These are phyloP conservation scores for Sebastes diploproa DNA, from an alignment of 2,797 vertebrate species.

Conservation along the genomic window DNA sequence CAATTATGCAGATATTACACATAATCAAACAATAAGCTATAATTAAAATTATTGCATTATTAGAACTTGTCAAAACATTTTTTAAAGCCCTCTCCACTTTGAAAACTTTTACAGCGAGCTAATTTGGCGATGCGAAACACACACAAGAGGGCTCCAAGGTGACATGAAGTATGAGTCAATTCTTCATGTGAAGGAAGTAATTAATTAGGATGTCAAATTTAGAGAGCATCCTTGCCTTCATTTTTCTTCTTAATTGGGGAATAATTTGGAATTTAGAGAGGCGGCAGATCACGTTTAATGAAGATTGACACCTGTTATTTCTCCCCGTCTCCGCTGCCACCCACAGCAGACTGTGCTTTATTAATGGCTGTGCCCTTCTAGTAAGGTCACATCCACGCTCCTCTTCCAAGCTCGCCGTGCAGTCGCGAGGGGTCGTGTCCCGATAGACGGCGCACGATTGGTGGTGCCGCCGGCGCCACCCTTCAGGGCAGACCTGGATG, in stretches of 20 bases:
- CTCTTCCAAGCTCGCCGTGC: conserved; percentile 21
- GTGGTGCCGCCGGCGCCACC: conserved; percentile 39
- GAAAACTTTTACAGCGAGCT: conserved; percentile 38
- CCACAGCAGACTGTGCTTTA: conserved; percentile 52
- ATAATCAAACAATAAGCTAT: conserved; percentile 3
- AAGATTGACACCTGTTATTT: conserved; percentile 85
- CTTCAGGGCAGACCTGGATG: conserved; percentile 54
- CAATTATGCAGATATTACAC: conserved; percentile 2
- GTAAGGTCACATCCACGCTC: conserved; percentile 61
- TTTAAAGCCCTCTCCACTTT: not conserved
- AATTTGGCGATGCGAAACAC: conserved; percentile 59
- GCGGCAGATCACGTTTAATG: conserved; percentile 78
- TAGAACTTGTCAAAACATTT: conserved; percentile 12
- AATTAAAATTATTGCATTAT: conserved; percentile 8
- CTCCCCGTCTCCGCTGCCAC: conserved; percentile 42
- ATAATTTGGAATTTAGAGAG: conserved; percentile 83
- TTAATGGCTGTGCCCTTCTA: conserved; percentile 68
- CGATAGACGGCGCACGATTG: conserved; percentile 30
- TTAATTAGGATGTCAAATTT: conserved; percentile 84
- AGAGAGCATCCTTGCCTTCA: conserved; percentile 75
- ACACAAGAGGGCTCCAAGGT: conserved; percentile 73
- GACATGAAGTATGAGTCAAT: conserved; percentile 75
- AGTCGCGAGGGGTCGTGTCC: conserved; percentile 51
- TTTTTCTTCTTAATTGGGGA: conserved; percentile 84
- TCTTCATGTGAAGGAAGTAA: conserved; percentile 77